phyloP scores from a whole-genome alignment of 2,888 invertebrate species.

The Zhengitettix transpicula region DNA sequence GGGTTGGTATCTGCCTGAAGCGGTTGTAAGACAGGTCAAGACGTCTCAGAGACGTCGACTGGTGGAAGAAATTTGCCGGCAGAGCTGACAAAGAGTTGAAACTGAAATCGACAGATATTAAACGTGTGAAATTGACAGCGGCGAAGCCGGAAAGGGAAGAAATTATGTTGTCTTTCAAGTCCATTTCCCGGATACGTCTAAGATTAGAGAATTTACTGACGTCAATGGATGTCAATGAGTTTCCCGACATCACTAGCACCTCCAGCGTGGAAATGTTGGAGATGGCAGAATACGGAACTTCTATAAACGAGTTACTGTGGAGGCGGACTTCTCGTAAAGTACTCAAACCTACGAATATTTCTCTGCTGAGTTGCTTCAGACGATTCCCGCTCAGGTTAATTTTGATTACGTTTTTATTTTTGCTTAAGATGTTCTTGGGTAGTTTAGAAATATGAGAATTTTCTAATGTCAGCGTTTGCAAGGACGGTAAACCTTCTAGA shows the following conservation, averaged over 20 bases:
- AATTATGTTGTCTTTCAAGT: constrained; percentile 25
- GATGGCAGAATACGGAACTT: constrained; percentile 63
- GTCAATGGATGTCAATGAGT: constrained; percentile 39
- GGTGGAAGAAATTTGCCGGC: constrained; percentile 65
- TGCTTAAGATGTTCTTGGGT: constrained; percentile 52
- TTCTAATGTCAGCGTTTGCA: constrained; percentile 55
- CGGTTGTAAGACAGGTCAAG: constrained; percentile 65
- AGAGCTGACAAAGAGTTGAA: constrained; percentile 57
- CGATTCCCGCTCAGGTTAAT: constrained; percentile 57
- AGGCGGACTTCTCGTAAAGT: constrained; percentile 61
- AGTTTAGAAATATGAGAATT: constrained; percentile 49
- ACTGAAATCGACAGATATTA: constrained; percentile 58
- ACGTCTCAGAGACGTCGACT: constrained; percentile 50
- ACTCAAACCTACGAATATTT: constrained; percentile 55
- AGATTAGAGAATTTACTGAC: constrained; percentile 61
- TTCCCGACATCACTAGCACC: constrained; percentile 7
- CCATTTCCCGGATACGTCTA: constrained; percentile 53
- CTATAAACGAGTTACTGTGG: constrained; percentile 52
- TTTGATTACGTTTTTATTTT: constrained; percentile 59
- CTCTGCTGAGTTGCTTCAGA: constrained; percentile 47
- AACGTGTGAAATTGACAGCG: constrained; percentile 53
- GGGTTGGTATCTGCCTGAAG: constrained; percentile 61
- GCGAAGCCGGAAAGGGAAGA: constrained; percentile 60
- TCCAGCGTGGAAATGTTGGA: constrained; percentile 56
- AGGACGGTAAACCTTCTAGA: constrained; percentile 58